A percentile compares a stretch with the other conserved stretches of the same genome.
These are phyloP conservation scores for Bellardia pandia DNA, from an alignment of 2,888 invertebrate genomes.

Conservation along the genomic window DNA sequence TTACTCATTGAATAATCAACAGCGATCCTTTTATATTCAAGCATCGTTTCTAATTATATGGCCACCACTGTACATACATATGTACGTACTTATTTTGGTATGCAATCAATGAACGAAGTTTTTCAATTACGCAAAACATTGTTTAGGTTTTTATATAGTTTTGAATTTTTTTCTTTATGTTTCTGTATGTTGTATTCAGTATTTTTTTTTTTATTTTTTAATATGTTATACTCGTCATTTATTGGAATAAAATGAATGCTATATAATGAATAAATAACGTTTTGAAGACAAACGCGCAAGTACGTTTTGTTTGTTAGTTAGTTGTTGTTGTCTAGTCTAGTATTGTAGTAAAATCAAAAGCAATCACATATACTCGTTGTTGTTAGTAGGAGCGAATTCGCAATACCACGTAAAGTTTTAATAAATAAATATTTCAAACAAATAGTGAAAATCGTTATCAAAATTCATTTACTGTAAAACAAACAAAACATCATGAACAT, in stretches of 20 bases:
- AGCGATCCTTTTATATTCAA: too few relatives aligned
- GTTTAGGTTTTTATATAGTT: slow-evolving; percentile 60
- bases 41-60: too few relatives aligned
- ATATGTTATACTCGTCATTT: slow-evolving; percentile 47
- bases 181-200: neutral
- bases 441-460: neutral
- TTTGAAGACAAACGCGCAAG: slow-evolving; percentile 27
- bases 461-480: neutral
- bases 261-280: slow-evolving; percentile 4
- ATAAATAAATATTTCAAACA: slow-evolving; percentile 2
- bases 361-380: slow-evolving; percentile 15
- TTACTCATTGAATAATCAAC: too few relatives aligned
- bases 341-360: slow-evolving; percentile 13
- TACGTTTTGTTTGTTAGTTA: slow-evolving; percentile 7
- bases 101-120: slow-evolving; percentile 66
- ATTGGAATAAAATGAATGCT: slow-evolving; percentile 49
- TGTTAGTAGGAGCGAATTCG: neutral
- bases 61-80: too few relatives aligned
- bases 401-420: neutral
- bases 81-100: slow-evolving; percentile 56
- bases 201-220: neutral
- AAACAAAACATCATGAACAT: neutral
- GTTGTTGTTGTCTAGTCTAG: neutral
- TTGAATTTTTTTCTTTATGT: slow-evolving; percentile 9
- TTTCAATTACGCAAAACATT: slow-evolving; percentile 68